Evolutionary conservation across 2,113 vertebrate genomes (phyloP).

Genomic region (Thymallus thymallus): DNA sequence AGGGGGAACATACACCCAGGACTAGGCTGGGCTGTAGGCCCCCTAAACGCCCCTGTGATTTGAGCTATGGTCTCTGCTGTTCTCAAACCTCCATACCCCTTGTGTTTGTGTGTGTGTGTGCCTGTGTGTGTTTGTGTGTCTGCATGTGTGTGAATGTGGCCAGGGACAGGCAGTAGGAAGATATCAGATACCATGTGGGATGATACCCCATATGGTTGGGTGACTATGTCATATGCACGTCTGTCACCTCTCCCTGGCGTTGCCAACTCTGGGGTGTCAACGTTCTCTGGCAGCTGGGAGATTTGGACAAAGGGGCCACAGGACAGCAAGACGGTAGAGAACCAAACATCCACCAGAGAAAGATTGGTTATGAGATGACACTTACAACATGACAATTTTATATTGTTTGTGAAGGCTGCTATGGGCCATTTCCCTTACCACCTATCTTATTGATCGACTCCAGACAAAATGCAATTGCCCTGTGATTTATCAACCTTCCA

Average conservation of each 20-base stretch:
- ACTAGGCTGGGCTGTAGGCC: constrained; percentile 12
- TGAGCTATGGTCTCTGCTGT: neutral
- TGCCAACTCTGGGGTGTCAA: constrained; percentile 16
- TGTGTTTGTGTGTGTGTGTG: neutral
- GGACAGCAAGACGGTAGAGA: constrained; percentile 19
- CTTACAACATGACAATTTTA: neutral
- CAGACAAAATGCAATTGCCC: neutral
- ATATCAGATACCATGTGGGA: constrained; percentile 21
- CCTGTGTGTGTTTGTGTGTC: constrained; percentile 15
- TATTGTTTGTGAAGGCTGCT: neutral
- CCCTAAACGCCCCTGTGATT: constrained; percentile 20
- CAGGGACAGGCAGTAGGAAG: neutral
- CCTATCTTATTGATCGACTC: neutral
- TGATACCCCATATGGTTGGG: constrained; percentile 50
- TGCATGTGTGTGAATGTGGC: neutral
- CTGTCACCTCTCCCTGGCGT: constrained; percentile 36
- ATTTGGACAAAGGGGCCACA: constrained; percentile 38
- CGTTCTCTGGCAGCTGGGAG: constrained; percentile 40
- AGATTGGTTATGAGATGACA: neutral
- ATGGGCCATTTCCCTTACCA: neutral
- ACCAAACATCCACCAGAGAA: neutral
- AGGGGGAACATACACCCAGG: neutral
- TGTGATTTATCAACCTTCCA: constrained; percentile 55
- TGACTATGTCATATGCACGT: constrained; percentile 35
- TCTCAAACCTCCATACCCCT: neutral